Evolutionary conservation across 2,113 vertebrate genomes (phyloP).

Genomic region (Paracanthobrama guichenoti): DNA sequence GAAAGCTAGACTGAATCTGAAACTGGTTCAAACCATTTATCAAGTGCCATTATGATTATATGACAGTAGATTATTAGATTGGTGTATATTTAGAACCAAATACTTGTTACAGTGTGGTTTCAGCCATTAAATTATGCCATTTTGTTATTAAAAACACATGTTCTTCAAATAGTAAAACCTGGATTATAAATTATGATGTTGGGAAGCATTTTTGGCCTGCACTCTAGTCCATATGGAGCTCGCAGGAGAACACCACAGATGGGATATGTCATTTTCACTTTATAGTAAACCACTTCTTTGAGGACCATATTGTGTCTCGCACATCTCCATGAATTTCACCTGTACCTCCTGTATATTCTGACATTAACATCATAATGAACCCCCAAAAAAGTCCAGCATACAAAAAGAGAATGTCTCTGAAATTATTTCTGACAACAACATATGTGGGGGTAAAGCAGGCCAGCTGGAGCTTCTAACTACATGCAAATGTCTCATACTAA

Average conservation of each 20-base stretch:
- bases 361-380: background rate
- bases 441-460: constrained; percentile 17
- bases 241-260: constrained; percentile 44
- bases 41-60: background rate
- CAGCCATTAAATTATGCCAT: background rate
- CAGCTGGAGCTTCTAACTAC: background rate
- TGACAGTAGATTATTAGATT: background rate
- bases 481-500: background rate
- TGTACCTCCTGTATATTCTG: background rate
- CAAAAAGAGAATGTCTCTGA: background rate
- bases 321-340: background rate
- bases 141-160: background rate
- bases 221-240: constrained; percentile 48
- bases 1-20: background rate
- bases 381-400: background rate
- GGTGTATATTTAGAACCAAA: background rate
- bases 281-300: constrained; percentile 3
- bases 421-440: constrained; percentile 10
- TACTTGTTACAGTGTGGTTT: background rate
- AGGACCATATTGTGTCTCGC: background rate
- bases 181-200: background rate
- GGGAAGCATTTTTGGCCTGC: constrained; percentile 27
- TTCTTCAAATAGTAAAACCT: background rate
- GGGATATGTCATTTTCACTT: constrained; percentile 40
- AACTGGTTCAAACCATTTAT: background rate